A percentile compares a stretch with the other conserved stretches of the same genome.
Conservation (phyloP, 2,113 vertebrate genomes). For the Notarius lentiginosus region DNA sequence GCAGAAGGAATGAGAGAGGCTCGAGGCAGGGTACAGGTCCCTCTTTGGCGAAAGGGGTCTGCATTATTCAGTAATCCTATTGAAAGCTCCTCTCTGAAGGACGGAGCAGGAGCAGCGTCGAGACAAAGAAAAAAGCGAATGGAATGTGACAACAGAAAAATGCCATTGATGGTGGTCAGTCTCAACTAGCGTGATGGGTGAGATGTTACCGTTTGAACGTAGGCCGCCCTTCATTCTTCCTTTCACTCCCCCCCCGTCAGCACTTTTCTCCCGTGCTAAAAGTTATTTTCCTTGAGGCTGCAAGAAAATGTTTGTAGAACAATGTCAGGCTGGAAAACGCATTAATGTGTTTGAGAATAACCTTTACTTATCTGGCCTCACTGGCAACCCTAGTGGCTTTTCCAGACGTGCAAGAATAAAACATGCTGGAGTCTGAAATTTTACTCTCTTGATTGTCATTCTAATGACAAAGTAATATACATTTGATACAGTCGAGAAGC, state of each 20-base stretch:
- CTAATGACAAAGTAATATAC: conserved; percentile 22
- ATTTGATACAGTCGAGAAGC: background rate
- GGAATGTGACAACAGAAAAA: conserved; percentile 78
- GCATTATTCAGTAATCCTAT: conserved; percentile 81
- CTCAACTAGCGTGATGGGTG: conserved; percentile 64
- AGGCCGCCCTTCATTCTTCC: conserved; percentile 47
- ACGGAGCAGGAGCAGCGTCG: conserved; percentile 67
- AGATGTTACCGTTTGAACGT: conserved; percentile 63
- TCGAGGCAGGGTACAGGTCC: conserved; percentile 67
- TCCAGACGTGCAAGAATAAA: conserved; percentile 18
- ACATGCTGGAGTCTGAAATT: conserved; percentile 34
- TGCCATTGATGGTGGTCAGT: conserved; percentile 74
- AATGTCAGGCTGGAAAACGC: conserved; percentile 49
- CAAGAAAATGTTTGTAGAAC: conserved; percentile 36
- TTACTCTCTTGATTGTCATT: conserved; percentile 18
- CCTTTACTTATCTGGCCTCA: conserved; percentile 25
- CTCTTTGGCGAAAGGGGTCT: conserved; percentile 53
- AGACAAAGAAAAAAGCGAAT: conserved; percentile 65
- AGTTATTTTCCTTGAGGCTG: conserved; percentile 42
- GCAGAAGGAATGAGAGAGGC: conserved; percentile 53
- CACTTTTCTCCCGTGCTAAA: conserved; percentile 49
- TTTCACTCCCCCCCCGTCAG: conserved; percentile 22
- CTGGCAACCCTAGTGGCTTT: conserved; percentile 16
- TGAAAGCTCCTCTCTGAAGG: conserved; percentile 74
- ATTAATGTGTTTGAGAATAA: conserved; percentile 51